phyloP scores from a whole-genome alignment of 2,797 vertebrate genomes.

The Glyptemys insculpta region DNA sequence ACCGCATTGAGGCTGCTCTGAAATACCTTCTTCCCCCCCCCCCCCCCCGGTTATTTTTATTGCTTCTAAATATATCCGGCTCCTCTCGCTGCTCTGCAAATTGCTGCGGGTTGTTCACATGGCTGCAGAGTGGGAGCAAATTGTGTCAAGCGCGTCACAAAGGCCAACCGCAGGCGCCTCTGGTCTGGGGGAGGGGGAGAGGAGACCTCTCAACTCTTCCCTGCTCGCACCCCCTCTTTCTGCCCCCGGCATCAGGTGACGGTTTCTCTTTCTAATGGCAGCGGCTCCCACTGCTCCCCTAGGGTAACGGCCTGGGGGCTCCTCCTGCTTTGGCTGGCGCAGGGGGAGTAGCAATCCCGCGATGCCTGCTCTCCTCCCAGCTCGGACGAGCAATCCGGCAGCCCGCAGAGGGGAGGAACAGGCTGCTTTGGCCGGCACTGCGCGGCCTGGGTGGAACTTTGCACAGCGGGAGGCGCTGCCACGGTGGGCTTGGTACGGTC shows the following conservation, averaged over 20 bases:
- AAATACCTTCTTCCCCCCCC: neutral
- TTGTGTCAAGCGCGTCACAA: neutral
- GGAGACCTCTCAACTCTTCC: neutral
- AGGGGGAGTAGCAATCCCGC: too few species aligned
- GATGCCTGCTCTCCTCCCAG: too few species aligned
- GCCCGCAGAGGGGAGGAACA: too few species aligned
- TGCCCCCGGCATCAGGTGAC: neutral
- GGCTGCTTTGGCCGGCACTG: neutral
- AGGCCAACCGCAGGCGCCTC: neutral
- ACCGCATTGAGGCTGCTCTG: neutral
- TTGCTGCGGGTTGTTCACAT: neutral
- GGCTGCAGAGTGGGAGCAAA: neutral
- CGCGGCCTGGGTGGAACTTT: neutral
- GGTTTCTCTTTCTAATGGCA: neutral
- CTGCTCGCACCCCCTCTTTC: neutral
- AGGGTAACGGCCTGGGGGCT: neutral
- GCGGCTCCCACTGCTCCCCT: neutral
- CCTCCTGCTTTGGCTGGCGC: neutral
- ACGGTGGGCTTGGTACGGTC: too few species aligned
- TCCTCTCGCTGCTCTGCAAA: neutral
- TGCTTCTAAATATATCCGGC: slow-evolving; percentile 2
- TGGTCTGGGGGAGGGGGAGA: neutral
- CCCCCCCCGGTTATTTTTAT: neutral
- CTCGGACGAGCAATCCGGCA: too few species aligned
- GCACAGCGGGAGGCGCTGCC: neutral